phyloP scores from a whole-genome alignment of 2,797 vertebrate genomes.

The Odontamblyopus rebecca region DNA sequence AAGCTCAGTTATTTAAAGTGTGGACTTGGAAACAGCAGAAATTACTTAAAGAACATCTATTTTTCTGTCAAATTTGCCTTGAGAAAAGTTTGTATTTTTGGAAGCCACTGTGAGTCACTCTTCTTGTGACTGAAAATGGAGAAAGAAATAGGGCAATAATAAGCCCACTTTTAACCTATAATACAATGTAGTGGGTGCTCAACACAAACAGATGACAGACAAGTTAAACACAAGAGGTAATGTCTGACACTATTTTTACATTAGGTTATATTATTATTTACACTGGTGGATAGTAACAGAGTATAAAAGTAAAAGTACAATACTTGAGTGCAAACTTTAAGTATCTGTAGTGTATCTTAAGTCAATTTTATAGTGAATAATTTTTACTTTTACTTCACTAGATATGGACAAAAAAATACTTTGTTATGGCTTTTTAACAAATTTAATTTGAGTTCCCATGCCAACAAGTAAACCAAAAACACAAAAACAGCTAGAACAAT shows the following conservation, averaged over 20 bases:
- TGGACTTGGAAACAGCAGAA: neutral
- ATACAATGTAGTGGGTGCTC: neutral
- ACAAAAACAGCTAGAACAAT: no score
- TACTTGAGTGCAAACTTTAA: no score
- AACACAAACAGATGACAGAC: neutral
- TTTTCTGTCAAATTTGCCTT: constrained; percentile 6
- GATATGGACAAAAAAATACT: no score
- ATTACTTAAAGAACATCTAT: constrained; percentile 3
- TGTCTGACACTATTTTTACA: neutral
- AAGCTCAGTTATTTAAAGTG: neutral
- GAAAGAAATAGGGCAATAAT: neutral
- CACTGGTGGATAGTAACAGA: no score
- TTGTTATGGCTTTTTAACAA: no score
- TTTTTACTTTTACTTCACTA: no score
- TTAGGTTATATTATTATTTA: neutral
- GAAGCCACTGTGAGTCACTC: constrained; percentile 3
- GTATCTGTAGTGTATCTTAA: no score
- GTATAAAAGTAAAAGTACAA: no score
- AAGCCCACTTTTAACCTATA: neutral
- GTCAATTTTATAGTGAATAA: no score
- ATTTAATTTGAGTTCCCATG: no score
- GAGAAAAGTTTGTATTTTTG: constrained; percentile 4
- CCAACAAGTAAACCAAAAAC: no score
- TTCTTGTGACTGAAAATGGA: neutral
- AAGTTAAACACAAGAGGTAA: no score